Evolutionary conservation across 2,113 vertebrate genomes (phyloP), one percentile per base, ranked within the genome.

Genomic region (Pelodiscus sinensis): DNA sequence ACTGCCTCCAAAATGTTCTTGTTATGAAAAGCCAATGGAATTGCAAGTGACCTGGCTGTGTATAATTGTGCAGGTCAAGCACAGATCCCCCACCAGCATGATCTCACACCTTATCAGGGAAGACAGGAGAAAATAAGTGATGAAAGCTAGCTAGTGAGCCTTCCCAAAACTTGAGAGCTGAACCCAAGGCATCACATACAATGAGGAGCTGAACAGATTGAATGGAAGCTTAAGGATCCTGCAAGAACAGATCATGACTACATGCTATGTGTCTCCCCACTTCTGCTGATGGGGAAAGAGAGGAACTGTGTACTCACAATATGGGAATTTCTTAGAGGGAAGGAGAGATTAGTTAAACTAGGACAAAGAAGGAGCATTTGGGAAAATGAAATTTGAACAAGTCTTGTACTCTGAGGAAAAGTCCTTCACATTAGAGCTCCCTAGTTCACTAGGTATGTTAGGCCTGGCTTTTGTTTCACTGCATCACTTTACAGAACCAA

Each of bases 391-490:
- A 71, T 71, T 21, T 71, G n/a, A 18, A 35, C 18, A 21, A 8
- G n/a, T 35, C 62, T 68, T n/a, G 29, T 68, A 68, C 15, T n/a
- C 27, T 29, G 60, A 15, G 58, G 25, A 62, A 27, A 62, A 62
- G 8, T 68, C 16, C 16, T 8, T n/a, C 15, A 68, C 16, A 18
- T 68, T n/a, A 68, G 6, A n/a, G 31, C 62, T 18, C 62, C 18
- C 31, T 87, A 60, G 44, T 80, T 89, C 81, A 18, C 31, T n/a
- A 68, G 15, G 27, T n/a, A n/a, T 15, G 29, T 68, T 25, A 5
- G 79, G 24, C 71, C 90, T 62, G 54, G 92, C 77, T 90, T 90
- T 90, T 87, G 82, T 68, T 82, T 88, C 84, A 82, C 57, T 22
- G 22, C 27, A 88, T 91, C 60, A 82, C 38, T 92, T 89, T 35